Percentiles rank a stretch among this genome's conserved stretches.
phyloP scores from a whole-genome alignment of 2,797 vertebrate species.

The Craterocephalus amniculus region DNA sequence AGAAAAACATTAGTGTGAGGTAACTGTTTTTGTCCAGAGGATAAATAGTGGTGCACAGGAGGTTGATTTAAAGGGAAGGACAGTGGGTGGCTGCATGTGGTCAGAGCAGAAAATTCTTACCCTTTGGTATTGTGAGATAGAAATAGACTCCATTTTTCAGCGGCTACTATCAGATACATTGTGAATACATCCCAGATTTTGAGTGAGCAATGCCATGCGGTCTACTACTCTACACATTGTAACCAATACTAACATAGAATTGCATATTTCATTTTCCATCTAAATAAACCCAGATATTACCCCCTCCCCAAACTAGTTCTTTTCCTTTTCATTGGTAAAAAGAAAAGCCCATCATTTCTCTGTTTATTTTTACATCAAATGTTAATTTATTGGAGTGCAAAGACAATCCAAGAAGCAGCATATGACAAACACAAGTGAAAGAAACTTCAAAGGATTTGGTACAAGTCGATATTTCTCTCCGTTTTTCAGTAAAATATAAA shows the following conservation, averaged over 20 bases:
- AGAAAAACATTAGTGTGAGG: constrained; percentile 47
- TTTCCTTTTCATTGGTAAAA: neutral
- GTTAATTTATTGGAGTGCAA: constrained; percentile 28
- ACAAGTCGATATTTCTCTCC: constrained; percentile 25
- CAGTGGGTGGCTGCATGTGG: constrained; percentile 56
- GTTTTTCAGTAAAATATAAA: constrained; percentile 50
- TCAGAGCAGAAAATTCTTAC: constrained; percentile 15
- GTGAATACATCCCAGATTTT: neutral
- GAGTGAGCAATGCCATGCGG: neutral
- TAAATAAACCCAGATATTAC: neutral
- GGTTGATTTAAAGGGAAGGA: constrained; percentile 56
- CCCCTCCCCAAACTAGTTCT: neutral
- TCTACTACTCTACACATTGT: neutral
- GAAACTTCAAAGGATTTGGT: constrained; percentile 21
- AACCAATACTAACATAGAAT: neutral
- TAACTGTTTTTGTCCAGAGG: constrained; percentile 61
- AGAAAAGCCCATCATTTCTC: neutral
- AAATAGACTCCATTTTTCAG: constrained; percentile 22
- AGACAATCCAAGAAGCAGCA: constrained; percentile 30
- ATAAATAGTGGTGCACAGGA: constrained; percentile 66
- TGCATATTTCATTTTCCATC: neutral
- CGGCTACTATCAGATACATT: neutral
- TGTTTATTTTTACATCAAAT: constrained; percentile 39
- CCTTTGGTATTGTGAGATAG: constrained; percentile 5
- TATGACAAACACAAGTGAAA: constrained; percentile 56